Percentiles rank a stretch among this genome's conserved stretches.
Conservation (phyloP, 2,113 vertebrate species). For the Procavia capensis region DNA sequence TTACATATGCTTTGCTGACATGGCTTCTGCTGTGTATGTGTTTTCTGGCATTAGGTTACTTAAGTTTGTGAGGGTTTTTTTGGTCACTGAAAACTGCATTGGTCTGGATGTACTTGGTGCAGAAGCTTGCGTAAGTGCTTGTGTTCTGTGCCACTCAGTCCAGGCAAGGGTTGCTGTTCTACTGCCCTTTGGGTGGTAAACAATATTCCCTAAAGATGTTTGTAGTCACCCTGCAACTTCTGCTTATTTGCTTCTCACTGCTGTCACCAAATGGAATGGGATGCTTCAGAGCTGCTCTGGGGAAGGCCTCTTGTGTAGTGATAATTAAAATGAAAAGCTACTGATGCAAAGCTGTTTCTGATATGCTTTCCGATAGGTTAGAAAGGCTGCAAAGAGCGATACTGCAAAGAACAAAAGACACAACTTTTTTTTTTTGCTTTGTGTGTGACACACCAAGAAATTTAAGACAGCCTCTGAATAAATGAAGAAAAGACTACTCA, state of each 20-base stretch:
- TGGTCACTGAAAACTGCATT: background rate
- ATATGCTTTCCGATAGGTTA: background rate
- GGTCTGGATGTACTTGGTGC: background rate
- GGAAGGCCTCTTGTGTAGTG: background rate
- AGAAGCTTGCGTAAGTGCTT: background rate
- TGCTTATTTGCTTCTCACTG: background rate
- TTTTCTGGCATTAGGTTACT: background rate
- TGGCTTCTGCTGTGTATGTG: background rate
- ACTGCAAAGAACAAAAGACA: background rate
- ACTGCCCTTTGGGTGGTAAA: background rate
- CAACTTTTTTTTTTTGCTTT: background rate
- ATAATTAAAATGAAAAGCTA: constrained; percentile 11
- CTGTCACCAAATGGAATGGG: background rate
- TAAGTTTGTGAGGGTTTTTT: background rate
- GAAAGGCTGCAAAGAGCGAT: background rate
- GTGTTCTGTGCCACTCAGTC: background rate
- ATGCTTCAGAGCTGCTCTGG: background rate
- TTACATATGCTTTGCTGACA: background rate
- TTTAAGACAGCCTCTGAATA: constrained; percentile 21
- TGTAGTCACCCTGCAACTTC: background rate
- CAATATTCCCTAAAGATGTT: background rate
- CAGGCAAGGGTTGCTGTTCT: background rate
- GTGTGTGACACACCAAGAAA: background rate
- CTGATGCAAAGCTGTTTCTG: background rate
- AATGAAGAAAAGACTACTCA: background rate